Percentiles rank a stretch among this genome's conserved stretches.
phyloP scores from a whole-genome alignment of 2,888 invertebrate species.

The Hydrotaea diabolus region DNA sequence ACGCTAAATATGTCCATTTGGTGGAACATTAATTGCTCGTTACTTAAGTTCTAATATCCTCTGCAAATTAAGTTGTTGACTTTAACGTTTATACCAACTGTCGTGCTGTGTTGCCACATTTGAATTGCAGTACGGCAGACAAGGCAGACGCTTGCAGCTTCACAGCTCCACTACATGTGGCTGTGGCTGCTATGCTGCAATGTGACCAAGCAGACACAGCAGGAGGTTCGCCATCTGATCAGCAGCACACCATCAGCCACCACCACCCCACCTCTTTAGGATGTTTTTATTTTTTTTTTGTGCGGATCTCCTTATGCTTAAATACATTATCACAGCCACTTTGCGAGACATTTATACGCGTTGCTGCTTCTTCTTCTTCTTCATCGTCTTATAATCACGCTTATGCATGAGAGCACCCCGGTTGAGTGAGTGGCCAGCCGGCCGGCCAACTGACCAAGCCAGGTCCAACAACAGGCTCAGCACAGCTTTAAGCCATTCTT shows the following conservation, averaged over 20 bases:
- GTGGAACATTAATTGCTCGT: slow-evolving; percentile 81
- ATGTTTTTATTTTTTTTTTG: too few species aligned
- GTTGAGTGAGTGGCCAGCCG: slow-evolving; percentile 21
- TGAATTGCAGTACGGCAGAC: slow-evolving; percentile 44
- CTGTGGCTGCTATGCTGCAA: slow-evolving; percentile 47
- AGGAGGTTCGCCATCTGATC: slow-evolving; percentile 50
- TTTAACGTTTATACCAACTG: slow-evolving; percentile 76
- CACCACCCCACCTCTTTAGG: not conserved
- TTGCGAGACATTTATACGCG: slow-evolving; percentile 26
- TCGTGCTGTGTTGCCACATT: slow-evolving; percentile 75
- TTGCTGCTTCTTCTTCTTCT: slow-evolving; percentile 34
- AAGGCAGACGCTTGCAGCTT: slow-evolving; percentile 18
- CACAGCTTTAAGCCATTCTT: slow-evolving; percentile 20
- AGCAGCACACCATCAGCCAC: not conserved
- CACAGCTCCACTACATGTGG: slow-evolving; percentile 8
- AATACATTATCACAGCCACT: not conserved
- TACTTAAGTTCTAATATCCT: slow-evolving; percentile 81
- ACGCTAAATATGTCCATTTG: slow-evolving; percentile 72
- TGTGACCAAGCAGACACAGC: slow-evolving; percentile 59
- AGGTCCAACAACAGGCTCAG: slow-evolving; percentile 26
- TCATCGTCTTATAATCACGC: not conserved
- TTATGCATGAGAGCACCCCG: not conserved
- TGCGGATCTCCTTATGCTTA: not conserved
- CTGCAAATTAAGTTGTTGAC: slow-evolving; percentile 81
- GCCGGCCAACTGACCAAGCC: too few species aligned